phyloP scores from a whole-genome alignment of 2,797 vertebrate species.

The Semotilus atromaculatus region DNA sequence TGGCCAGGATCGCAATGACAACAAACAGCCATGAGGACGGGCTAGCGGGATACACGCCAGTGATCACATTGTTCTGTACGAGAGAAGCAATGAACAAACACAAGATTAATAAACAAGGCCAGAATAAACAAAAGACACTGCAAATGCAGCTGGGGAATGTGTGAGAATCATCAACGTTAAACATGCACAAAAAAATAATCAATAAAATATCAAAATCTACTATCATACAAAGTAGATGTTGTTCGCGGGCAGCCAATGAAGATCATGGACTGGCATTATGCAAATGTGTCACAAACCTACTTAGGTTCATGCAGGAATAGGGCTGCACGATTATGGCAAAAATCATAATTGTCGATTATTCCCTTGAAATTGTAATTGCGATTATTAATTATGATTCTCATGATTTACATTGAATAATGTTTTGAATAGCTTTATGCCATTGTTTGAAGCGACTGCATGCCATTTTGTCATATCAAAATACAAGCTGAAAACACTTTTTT shows the following conservation, averaged over 20 bases:
- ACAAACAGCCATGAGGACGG: conserved; percentile 93
- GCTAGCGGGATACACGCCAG: conserved; percentile 88
- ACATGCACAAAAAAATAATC: neutral
- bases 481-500: no score
- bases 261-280: neutral
- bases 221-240: neutral
- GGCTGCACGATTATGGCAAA: no score
- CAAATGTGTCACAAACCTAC: neutral
- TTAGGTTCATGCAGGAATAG: no score
- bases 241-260: neutral
- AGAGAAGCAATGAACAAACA: neutral
- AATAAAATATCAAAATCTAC: no score
- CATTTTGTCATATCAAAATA: no score
- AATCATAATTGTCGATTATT: no score
- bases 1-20: conserved; percentile 88
- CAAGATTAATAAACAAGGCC: neutral
- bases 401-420: no score
- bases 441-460: no score
- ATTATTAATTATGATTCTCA: no score
- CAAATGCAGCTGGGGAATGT: neutral
- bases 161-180: neutral
- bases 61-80: conserved; percentile 86
- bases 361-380: no score
- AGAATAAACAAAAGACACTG: neutral
- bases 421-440: no score